Conservation (phyloP, 2,888 invertebrate species). For the Fragum whitleyi region DNA sequence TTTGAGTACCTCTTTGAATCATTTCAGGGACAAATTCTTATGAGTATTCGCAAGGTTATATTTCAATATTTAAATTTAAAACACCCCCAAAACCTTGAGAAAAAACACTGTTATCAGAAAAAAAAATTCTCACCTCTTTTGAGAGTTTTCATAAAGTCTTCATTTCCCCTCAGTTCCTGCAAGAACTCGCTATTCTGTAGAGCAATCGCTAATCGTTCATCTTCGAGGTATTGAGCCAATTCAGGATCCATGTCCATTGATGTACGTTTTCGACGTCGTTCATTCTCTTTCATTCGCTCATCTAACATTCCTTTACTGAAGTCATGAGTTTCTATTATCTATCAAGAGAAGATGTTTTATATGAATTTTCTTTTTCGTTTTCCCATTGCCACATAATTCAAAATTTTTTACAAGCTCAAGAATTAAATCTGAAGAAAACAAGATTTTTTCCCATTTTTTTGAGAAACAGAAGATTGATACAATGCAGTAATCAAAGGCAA, state of each 20-base stretch:
- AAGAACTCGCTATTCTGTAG: constrained; percentile 96
- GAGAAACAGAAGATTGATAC: too few species aligned
- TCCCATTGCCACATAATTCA: not conserved
- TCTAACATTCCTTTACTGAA: constrained; percentile 83
- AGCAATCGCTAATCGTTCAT: constrained; percentile 92
- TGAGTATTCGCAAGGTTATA: too few species aligned
- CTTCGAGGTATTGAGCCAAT: constrained; percentile 89
- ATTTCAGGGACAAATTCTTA: too few species aligned
- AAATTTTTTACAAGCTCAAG: too few species aligned
- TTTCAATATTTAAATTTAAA: too few species aligned
- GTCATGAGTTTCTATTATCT: constrained; percentile 77
- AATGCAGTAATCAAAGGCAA: too few species aligned
- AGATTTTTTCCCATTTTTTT: too few species aligned
- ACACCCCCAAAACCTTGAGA: too few species aligned
- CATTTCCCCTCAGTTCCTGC: constrained; percentile 93
- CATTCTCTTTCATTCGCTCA: constrained; percentile 86
- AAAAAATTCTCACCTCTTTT: constrained; percentile 88
- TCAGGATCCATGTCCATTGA: constrained; percentile 84
- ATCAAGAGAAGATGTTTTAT: not conserved
- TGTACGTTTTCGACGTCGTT: constrained; percentile 82
- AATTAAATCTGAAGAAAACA: too few species aligned
- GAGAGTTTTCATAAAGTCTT: constrained; percentile 93
- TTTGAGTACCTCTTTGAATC: too few species aligned
- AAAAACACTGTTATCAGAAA: too few species aligned
- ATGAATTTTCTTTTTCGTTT: not conserved